These are phyloP conservation scores for Amblyornis subalaris DNA, from an alignment of 2,113 vertebrate genomes.

Conservation along the genomic window DNA sequence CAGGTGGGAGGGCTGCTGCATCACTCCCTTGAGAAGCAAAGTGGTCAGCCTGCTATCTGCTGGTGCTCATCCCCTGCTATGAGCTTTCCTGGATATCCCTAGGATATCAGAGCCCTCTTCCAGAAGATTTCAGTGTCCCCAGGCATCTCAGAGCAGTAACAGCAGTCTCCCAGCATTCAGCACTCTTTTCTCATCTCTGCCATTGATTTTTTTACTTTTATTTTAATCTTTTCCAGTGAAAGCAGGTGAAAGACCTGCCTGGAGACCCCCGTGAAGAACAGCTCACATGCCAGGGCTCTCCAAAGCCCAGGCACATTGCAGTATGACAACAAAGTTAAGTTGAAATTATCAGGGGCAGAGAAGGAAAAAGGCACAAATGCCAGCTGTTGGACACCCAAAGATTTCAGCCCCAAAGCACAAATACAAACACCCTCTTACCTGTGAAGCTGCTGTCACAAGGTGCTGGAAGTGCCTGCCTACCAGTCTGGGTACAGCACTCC, in stretches of 20 bases:
- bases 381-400: not conserved
- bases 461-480: not conserved
- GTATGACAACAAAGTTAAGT: not conserved
- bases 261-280: not conserved
- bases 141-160: not conserved
- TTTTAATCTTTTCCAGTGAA: not conserved
- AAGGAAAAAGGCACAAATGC: not conserved
- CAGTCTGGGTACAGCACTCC: not conserved
- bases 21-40: not conserved
- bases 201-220: not conserved
- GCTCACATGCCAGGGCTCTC: not conserved
- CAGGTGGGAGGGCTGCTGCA: rapidly evolving
- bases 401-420: not conserved
- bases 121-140: not conserved
- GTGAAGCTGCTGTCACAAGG: not conserved
- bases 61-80: not conserved
- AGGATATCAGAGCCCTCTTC: not conserved
- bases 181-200: not conserved
- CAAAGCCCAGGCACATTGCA: rapidly evolving
- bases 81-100: not conserved
- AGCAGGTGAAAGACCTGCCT: not conserved
- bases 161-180: rapidly evolving
- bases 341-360: not conserved
- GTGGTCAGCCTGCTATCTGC: not conserved
- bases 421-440: not conserved